These are phyloP conservation scores for Polypedilum pembai DNA, from an alignment of 1,140 invertebrate genomes.

Conservation along the genomic window DNA sequence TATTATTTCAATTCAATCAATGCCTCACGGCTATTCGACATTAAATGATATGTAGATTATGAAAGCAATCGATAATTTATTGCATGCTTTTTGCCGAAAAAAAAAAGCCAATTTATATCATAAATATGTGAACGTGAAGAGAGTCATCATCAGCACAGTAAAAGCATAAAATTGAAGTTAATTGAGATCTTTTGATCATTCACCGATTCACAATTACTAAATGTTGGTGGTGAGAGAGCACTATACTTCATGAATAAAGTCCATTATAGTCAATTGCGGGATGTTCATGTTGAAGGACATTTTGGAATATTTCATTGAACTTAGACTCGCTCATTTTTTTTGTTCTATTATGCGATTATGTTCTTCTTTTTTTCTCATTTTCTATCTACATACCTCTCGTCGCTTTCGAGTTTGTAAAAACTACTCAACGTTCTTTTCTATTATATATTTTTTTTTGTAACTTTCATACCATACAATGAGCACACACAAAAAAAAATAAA, in stretches of 20 bases:
- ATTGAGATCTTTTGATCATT: neutral
- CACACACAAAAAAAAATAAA: neutral
- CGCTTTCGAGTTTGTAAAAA: neutral
- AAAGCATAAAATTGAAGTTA: neutral
- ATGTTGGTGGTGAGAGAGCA: neutral
- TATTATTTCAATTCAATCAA: too few species aligned
- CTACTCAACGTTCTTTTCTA: neutral
- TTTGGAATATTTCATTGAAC: neutral
- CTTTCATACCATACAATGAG: neutral
- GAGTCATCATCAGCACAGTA: neutral
- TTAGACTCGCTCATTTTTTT: conserved; percentile 11
- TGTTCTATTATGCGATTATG: neutral
- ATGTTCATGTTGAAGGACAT: neutral
- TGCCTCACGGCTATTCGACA: too few species aligned
- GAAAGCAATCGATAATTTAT: too few species aligned
- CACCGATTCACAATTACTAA: neutral
- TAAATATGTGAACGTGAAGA: too few species aligned
- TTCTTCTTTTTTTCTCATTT: neutral
- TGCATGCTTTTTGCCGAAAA: too few species aligned
- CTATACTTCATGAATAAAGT: neutral
- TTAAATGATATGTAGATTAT: too few species aligned
- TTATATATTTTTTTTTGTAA: neutral
- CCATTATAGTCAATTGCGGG: neutral
- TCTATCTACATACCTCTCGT: neutral
- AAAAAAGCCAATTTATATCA: too few species aligned